phyloP scores from a whole-genome alignment of 2,888 invertebrate species.

The Hyposoter dolosus region DNA sequence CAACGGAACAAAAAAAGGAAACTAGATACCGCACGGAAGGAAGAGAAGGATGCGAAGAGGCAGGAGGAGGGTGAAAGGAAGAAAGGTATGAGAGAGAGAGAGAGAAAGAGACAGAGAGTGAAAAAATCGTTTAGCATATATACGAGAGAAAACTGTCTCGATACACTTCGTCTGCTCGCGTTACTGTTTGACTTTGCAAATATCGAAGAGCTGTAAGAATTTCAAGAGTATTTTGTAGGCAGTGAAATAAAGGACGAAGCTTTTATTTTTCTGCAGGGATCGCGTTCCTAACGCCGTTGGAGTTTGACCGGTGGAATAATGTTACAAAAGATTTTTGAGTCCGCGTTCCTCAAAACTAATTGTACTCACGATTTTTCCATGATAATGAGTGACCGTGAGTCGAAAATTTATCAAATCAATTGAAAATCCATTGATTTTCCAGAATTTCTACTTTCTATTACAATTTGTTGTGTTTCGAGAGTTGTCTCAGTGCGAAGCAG shows the following conservation, averaged over 20 bases:
- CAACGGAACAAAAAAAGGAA: slow-evolving; percentile 4
- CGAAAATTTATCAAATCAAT: neutral
- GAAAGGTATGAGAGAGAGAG: slow-evolving; percentile 17
- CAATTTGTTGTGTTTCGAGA: neutral
- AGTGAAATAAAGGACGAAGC: neutral
- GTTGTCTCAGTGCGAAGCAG: neutral
- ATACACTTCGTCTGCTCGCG: slow-evolving; percentile 54
- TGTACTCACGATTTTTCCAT: neutral
- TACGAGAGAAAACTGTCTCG: slow-evolving; percentile 80
- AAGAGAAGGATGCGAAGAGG: slow-evolving; percentile 25
- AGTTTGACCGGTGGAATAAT: neutral
- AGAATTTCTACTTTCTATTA: too few relatives aligned
- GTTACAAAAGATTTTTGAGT: neutral
- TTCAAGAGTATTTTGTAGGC: slow-evolving; percentile 11
- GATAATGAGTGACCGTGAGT: neutral
- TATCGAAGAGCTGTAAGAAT: slow-evolving; percentile 43
- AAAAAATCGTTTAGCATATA: slow-evolving; percentile 81
- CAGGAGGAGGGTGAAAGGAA: slow-evolving; percentile 15
- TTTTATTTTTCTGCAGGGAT: neutral
- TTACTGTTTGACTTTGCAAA: slow-evolving; percentile 46
- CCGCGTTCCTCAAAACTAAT: neutral
- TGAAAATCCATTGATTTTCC: neutral
- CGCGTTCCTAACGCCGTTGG: neutral
- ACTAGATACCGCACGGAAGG: slow-evolving; percentile 7
- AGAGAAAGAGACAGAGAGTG: slow-evolving; percentile 33